Evolutionary conservation across 2,113 vertebrate species (phyloP).

Genomic region (Mobula hypostoma): DNA sequence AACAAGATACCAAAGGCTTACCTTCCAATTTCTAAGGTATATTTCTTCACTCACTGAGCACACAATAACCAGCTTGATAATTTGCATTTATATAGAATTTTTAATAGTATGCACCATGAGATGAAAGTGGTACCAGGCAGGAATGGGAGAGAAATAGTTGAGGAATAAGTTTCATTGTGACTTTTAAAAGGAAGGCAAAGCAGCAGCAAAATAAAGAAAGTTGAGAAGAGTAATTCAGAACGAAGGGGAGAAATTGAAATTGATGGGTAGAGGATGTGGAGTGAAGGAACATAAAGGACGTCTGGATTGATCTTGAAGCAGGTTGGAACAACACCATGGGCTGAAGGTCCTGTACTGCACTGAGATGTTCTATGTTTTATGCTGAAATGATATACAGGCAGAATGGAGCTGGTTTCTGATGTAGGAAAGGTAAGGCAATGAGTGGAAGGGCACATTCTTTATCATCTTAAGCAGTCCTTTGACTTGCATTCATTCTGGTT

Average conservation of each 20-base stretch:
- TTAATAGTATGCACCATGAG: background rate
- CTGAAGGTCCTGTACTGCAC: no score
- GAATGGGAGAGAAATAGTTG: background rate
- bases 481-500: no score
- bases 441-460: no score
- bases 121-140: background rate
- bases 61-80: background rate
- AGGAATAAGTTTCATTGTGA: background rate
- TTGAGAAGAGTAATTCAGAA: no score
- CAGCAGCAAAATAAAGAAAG: no score
- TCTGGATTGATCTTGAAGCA: no score
- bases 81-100: constrained; percentile 4
- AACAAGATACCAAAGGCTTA: constrained; percentile 8
- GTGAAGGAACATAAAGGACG: background rate
- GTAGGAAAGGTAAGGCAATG: no score
- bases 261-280: background rate
- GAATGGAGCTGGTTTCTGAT: no score
- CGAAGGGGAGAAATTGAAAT: background rate
- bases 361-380: no score
- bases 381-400: no score
- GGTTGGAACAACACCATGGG: no score
- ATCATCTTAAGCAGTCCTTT: no score
- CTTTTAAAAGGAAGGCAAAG: background rate
- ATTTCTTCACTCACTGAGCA: background rate
- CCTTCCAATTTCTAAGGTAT: background rate